These are phyloP conservation scores for Lateolabrax maculatus DNA, from an alignment of 2,797 vertebrate species.

Conservation along the genomic window DNA sequence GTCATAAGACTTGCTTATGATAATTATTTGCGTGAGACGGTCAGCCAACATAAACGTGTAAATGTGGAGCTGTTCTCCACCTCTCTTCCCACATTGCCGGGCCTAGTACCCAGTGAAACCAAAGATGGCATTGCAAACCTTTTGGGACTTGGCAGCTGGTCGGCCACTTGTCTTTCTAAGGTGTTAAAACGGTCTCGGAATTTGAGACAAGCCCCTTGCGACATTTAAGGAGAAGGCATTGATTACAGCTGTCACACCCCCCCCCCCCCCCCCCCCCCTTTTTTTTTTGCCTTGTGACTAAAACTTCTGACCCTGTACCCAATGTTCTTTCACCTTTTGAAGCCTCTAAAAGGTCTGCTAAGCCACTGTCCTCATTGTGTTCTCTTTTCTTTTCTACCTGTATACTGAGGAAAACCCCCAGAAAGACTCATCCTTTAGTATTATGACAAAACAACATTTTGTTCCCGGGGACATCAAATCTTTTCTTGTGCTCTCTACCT, in stretches of 20 bases:
- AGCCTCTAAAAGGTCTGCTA: conserved; percentile 5
- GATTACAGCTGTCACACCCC: conserved; percentile 74
- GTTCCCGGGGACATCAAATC: not conserved
- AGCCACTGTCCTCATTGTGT: conserved; percentile 31
- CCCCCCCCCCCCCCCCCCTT: not conserved
- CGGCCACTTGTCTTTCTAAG: conserved; percentile 83
- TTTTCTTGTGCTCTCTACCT: conserved; percentile 36
- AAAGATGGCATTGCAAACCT: conserved; percentile 74
- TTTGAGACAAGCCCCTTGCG: conserved; percentile 80
- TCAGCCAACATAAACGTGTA: conserved; percentile 57
- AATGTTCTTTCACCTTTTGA: conserved; percentile 52
- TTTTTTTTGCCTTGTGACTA: conserved; percentile 65
- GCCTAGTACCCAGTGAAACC: conserved; percentile 75
- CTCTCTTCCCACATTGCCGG: conserved; percentile 50
- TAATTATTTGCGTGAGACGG: conserved; percentile 32
- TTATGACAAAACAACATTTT: not conserved
- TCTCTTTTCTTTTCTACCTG: conserved; percentile 1
- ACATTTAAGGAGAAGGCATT: conserved; percentile 83
- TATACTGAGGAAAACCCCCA: not conserved
- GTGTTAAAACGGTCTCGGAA: conserved; percentile 86
- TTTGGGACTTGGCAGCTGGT: conserved; percentile 85
- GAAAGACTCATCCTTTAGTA: not conserved
- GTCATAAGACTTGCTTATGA: conserved; percentile 50
- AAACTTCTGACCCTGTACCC: conserved; percentile 57
- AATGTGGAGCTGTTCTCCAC: conserved; percentile 65